Evolutionary conservation across 2,888 invertebrate species (phyloP), one percentile per base, ranked within the genome.

Genomic region (Amiota mariae): DNA sequence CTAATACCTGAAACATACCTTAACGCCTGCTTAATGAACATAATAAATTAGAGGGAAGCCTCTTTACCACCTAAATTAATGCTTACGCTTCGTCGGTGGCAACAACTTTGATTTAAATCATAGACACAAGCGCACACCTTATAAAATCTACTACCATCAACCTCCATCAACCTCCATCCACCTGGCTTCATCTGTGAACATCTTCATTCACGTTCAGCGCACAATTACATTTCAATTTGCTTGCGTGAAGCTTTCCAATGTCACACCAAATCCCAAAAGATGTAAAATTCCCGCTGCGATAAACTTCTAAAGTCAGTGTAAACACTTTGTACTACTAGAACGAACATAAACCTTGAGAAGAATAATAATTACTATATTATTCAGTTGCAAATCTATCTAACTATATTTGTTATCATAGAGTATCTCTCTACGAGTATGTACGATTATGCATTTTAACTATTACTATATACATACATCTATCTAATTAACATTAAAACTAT

Each of bases 1-100:
- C n/a, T 24, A 24, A 24, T 3, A 24, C 24, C 24, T 13, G n/a
- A 8, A n/a, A 68, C 67, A 80, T 82, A 85, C 49, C 82, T 81
- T 85, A 83, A 78, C 84, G 82, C 81, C 81, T 80, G 82, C 86
- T 85, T 85, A 84, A 87, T 87, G 85, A 86, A 84, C 87, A 82
- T 85, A 36, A 36, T 36, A 87, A 87, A 85, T 87, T 85, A 86
- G 85, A 85, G 86, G 85, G 84, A 86, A 20, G 67, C 24, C 56
- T 12, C 24, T 24, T 47, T 61, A 15, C 54, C 24, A 13, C 47
- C 47, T 36, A 54, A 54, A 51, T 63, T 54, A 51, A 68, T 36
- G 54, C 68, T n/a, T 15, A 8, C 51, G 68, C 54, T 18, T 68
- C 20, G 68, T 20, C 49, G 67, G 36, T 68, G n/a, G 54, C 54